Conservation (phyloP, 2,888 invertebrate genomes). For the Entomobrya proxima region DNA sequence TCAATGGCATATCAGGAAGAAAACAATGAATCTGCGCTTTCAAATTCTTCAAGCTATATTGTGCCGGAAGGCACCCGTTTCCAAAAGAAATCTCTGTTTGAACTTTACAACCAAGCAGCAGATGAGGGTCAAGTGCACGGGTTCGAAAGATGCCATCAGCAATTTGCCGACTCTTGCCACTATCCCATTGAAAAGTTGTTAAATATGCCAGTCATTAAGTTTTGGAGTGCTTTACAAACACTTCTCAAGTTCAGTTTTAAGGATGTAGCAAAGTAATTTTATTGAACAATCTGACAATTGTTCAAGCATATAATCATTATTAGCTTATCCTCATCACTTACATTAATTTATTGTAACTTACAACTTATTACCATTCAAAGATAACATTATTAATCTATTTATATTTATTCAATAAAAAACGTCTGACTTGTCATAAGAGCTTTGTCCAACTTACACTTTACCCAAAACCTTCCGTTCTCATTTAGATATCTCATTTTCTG, state of each 20-base stretch:
- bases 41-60: not conserved
- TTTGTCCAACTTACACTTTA: too few species aligned
- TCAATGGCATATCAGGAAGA: constrained; percentile 48
- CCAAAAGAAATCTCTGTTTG: constrained; percentile 65
- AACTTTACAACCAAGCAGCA: constrained; percentile 74
- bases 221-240: constrained; percentile 75
- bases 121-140: constrained; percentile 73
- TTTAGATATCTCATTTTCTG: too few species aligned
- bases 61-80: not conserved
- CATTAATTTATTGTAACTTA: too few species aligned
- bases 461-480: too few species aligned
- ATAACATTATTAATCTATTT: too few species aligned
- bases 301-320: not conserved
- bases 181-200: constrained; percentile 73
- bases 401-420: too few species aligned
- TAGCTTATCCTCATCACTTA: not conserved
- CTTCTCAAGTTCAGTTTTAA: constrained; percentile 73
- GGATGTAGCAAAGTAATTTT: constrained; percentile 54
- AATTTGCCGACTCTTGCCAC: constrained; percentile 71
- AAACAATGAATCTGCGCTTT: not conserved
- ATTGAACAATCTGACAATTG: too few species aligned
- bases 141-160: constrained; percentile 65
- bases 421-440: too few species aligned
- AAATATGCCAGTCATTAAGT: constrained; percentile 75
- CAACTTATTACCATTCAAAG: too few species aligned